Percentiles rank a stretch among this genome's conserved stretches.
Evolutionary conservation across 2,888 invertebrate genomes (phyloP).

Genomic region (Vandiemenella viatica): DNA sequence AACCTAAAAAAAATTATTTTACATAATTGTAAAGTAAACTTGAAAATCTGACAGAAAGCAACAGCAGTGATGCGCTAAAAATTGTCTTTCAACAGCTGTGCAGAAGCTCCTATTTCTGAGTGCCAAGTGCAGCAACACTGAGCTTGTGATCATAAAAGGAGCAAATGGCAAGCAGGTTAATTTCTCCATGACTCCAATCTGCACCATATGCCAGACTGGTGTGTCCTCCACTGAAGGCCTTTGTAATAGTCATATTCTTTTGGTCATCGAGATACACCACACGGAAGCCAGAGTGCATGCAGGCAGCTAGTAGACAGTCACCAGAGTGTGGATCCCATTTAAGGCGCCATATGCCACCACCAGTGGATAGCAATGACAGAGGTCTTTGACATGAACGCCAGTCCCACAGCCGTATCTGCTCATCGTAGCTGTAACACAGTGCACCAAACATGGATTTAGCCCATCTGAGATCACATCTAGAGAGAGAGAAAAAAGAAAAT

Average conservation of each 20-base stretch:
- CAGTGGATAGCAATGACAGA: constrained; percentile 40
- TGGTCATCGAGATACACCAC: constrained; percentile 30
- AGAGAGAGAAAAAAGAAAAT: too few relatives aligned
- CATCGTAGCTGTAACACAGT: constrained; percentile 91
- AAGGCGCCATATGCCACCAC: constrained; percentile 79
- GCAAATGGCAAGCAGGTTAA: constrained; percentile 55
- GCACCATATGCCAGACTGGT: constrained; percentile 76
- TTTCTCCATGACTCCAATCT: constrained; percentile 76
- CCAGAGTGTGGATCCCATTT: constrained; percentile 58
- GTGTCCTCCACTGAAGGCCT: too few relatives aligned
- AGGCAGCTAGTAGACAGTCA: constrained; percentile 54
- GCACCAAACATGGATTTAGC: too few relatives aligned
- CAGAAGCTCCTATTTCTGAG: neutral
- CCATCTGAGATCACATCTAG: too few relatives aligned
- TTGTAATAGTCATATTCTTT: constrained; percentile 43
- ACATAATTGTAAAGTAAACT: too few relatives aligned
- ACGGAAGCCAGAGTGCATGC: constrained; percentile 79
- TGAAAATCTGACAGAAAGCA: too few relatives aligned
- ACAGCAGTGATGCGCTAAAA: too few relatives aligned
- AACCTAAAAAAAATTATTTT: too few relatives aligned
- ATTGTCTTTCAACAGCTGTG: too few relatives aligned
- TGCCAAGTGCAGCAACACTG: constrained; percentile 24
- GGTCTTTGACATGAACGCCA: constrained; percentile 49
- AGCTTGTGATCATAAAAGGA: constrained; percentile 69
- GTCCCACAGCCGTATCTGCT: constrained; percentile 70